Base-by-base conservation (phyloP, 2,888 invertebrate genomes). In the Acanthopleura granulata region DNA sequence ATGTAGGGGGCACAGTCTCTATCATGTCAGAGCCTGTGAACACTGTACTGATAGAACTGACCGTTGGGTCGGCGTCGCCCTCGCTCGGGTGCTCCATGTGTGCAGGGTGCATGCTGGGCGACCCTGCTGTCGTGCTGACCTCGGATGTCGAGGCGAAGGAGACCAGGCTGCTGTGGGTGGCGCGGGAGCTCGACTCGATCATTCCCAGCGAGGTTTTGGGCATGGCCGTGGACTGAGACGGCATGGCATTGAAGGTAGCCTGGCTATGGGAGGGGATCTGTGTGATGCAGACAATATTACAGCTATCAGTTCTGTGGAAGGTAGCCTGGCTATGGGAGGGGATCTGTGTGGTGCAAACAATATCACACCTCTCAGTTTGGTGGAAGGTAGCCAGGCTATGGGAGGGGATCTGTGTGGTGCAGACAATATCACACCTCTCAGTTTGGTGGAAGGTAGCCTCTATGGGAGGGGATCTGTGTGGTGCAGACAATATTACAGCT, bases 261-360 rank as follows among this genome's bases (percentile, higher is more conserved):
- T 66, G 66, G 66, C 66, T 66, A 27, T 66, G 66, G 29, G 66
- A 66, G 29, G 66, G 66, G 1, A 66, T 27, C 66, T 66, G 66
- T n/a, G 12, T 57, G 22, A 12, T n/a, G 12, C 12, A 57, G 9
- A 9, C 3, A 40, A 40, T 40, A 40, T 9, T n/a, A n/a, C n/a
- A n/a, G n/a, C n/a, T n/a, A n/a, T n/a, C n/a, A n/a, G n/a, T n/a
- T n/a, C n/a, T n/a, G n/a, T n/a, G n/a, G n/a, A n/a, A n/a, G n/a
- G n/a, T n/a, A n/a, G n/a, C n/a, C n/a, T n/a, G n/a, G n/a, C n/a
- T n/a, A n/a, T n/a, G n/a, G n/a, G n/a, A n/a, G n/a, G n/a, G n/a
- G n/a, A n/a, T n/a, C n/a, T n/a, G n/a, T n/a, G n/a, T n/a, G n/a
- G n/a, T n/a, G n/a, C n/a, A n/a, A n/a, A n/a, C n/a, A n/a, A n/a